Base-by-base conservation (phyloP, 2,888 invertebrate genomes). In the Eupeodes latifasciatus region DNA sequence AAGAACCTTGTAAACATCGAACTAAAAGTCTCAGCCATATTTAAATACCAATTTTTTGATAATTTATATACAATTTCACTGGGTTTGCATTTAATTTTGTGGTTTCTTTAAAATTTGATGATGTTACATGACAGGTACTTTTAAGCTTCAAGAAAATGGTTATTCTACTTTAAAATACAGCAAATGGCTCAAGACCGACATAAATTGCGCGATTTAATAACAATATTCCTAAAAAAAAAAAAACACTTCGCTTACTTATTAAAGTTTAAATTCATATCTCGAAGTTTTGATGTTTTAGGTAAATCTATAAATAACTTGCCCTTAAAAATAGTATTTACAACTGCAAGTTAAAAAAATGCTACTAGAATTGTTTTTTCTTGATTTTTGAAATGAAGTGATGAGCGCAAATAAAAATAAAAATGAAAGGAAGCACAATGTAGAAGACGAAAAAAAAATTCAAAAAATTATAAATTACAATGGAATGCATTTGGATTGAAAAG, bases 401-500 rank as follows among this genome's bases (percentile, higher is more conserved):
- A 51, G 47, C 47, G 59, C 51, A 62, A 51, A 59, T 27, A 14
- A 75, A 27, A 27, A 55, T 27, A 36, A 78, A 27, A 27, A 2
- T 27, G 27, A 27, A 27, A 67, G 69, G 61, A 86, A 79, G 71
- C 75, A 62, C 55, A 27, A 27, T 62, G 16, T 49, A 66, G 62
- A 81, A 19, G 19, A 34, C 16, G 49, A 49, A 67, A 61, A 16
- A 16, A 66, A 6, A 14, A 11, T 1, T 12, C 14, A 59, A 66
- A 51, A 82, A 69, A 44, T 55, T 64, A 74, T 62, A 72, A 27
- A 27, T 71, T 53, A 85, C 77, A 88, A 81, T 88, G 88, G 88
- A 88, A 88, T 88, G 88, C 88, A 88, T 88, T 85, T 77, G 72
- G 75, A 74, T 88, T 55, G 19, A 81, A 84, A 77, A 88, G 80